These are phyloP conservation scores for Xestia ashworthii DNA, from an alignment of 2,888 invertebrate genomes.

Conservation along the genomic window DNA sequence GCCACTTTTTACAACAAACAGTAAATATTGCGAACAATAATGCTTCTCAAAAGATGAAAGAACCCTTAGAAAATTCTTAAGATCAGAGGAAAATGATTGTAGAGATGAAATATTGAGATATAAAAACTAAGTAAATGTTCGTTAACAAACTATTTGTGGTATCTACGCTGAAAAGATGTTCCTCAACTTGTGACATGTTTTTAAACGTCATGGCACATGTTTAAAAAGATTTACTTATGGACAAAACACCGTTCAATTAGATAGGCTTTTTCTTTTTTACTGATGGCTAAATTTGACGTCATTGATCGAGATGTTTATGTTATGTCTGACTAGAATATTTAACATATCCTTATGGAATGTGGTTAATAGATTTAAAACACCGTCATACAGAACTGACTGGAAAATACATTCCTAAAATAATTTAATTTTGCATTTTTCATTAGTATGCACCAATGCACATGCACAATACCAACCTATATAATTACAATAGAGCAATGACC, in stretches of 20 bases:
- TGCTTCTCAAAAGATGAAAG: conserved; percentile 22
- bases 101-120: conserved; percentile 24
- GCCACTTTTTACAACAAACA: conserved; percentile 8
- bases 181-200: conserved; percentile 60
- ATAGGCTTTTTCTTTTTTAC: conserved; percentile 31
- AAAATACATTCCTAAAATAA: not conserved
- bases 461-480: conserved; percentile 74
- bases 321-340: conserved; percentile 31
- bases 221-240: conserved; percentile 63
- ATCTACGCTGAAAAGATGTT: conserved; percentile 59
- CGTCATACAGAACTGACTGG: not conserved
- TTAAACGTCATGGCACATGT: conserved; percentile 60
- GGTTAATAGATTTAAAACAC: not conserved
- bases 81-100: conserved; percentile 14
- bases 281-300: conserved; percentile 38
- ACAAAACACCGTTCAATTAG: conserved; percentile 40
- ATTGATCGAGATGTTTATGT: conserved; percentile 40
- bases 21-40: not conserved
- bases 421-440: not conserved
- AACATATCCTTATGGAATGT: conserved; percentile 1
- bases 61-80: not conserved
- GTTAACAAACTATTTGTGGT: conserved; percentile 42
- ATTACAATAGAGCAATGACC: conserved; percentile 83
- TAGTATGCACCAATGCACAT: conserved; percentile 57
- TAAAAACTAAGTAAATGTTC: conserved; percentile 19